Percentiles rank a stretch among this genome's conserved stretches.
These are phyloP conservation scores for Neodon shergylaensis DNA, from an alignment of 2,113 vertebrate genomes.

Conservation along the genomic window DNA sequence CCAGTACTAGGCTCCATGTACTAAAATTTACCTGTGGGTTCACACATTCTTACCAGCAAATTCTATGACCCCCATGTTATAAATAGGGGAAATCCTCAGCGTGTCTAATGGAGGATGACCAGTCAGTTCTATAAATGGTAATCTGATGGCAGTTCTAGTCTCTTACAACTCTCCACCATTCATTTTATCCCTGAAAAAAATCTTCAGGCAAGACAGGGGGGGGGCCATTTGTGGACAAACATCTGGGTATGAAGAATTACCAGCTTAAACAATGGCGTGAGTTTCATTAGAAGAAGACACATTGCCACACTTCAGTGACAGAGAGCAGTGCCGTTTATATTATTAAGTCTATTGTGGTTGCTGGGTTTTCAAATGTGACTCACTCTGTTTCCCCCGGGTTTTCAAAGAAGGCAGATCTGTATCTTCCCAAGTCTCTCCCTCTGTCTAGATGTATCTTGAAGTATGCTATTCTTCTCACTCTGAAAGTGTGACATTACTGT, in stretches of 20 bases:
- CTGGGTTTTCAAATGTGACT: background rate
- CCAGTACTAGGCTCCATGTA: background rate
- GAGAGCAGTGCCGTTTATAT: background rate
- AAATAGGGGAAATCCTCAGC: conserved; percentile 43
- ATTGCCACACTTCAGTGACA: background rate
- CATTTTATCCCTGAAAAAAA: background rate
- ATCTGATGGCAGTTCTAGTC: background rate
- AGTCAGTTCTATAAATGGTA: conserved; percentile 54
- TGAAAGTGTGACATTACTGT: background rate
- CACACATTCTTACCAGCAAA: conserved; percentile 21
- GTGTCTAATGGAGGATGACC: background rate
- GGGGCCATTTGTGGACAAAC: background rate
- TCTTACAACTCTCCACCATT: background rate
- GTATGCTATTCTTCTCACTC: conserved; percentile 27
- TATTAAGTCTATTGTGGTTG: background rate
- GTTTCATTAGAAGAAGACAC: background rate
- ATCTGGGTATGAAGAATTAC: background rate
- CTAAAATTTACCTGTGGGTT: conserved; percentile 52
- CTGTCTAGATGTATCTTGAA: background rate
- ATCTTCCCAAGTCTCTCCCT: background rate
- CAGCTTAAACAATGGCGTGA: background rate
- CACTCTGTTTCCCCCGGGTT: background rate
- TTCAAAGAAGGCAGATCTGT: background rate
- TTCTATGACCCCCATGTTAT: conserved; percentile 51
- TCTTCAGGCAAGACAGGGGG: background rate